These are phyloP conservation scores for Buphagus erythrorhynchus DNA, from an alignment of 2,797 vertebrate genomes.

Conservation along the genomic window DNA sequence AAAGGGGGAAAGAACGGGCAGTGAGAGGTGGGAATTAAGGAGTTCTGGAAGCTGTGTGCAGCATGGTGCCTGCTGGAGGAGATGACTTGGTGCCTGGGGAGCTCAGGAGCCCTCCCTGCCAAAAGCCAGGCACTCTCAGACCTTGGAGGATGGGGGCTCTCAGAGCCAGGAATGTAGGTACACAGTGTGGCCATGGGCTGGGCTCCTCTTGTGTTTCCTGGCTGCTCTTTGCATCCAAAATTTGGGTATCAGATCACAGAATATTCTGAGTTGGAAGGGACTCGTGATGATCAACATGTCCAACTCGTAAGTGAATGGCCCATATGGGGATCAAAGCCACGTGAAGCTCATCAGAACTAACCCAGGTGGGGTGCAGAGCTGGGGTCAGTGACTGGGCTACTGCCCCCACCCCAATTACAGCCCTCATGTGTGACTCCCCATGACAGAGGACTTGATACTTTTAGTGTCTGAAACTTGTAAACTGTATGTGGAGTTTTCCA, in stretches of 20 bases:
- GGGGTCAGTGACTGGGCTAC: neutral
- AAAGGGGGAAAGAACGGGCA: neutral
- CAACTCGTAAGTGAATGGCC: rapidly evolving
- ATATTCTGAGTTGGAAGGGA: neutral
- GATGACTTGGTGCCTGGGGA: neutral
- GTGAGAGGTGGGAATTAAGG: neutral
- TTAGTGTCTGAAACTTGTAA: neutral
- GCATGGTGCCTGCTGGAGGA: neutral
- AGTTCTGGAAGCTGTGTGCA: neutral
- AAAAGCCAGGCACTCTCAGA: neutral
- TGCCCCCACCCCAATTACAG: neutral
- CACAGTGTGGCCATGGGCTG: rapidly evolving
- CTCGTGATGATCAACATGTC: rapidly evolving
- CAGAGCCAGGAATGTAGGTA: neutral
- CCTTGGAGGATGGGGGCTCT: neutral
- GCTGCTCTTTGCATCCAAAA: neutral
- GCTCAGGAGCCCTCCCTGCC: neutral
- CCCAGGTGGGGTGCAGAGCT: neutral
- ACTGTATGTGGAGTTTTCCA: neutral
- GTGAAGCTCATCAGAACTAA: neutral
- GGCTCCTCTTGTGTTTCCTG: neutral
- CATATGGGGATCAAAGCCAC: neutral
- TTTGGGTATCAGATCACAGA: neutral
- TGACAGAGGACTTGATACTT: neutral
- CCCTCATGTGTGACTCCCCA: rapidly evolving